Evolutionary conservation across 2,888 invertebrate genomes (phyloP).

Genomic region (Cryptocephalus primarius): DNA sequence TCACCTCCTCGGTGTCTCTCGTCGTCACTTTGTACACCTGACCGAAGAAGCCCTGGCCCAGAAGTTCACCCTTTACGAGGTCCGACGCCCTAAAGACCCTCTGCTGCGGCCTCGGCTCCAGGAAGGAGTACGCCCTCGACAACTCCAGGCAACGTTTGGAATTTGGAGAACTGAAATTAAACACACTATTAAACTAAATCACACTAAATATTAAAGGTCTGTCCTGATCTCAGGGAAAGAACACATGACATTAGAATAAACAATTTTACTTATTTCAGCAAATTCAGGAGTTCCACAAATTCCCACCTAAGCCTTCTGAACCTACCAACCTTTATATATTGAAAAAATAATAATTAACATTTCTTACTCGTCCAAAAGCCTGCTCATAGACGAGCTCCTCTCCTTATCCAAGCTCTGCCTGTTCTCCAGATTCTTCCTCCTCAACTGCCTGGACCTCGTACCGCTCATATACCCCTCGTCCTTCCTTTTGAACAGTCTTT

Average conservation of each 20-base stretch:
- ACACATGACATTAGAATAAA: no score
- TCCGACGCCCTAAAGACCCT: constrained; percentile 87
- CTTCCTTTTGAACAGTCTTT: constrained; percentile 43
- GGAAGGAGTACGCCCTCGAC: constrained; percentile 79
- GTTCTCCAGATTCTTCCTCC: constrained; percentile 39
- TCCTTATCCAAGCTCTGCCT: constrained; percentile 52
- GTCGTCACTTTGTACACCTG: constrained; percentile 88
- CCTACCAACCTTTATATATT: no score
- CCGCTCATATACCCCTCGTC: constrained; percentile 52
- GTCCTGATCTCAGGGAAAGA: no score
- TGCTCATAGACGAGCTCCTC: constrained; percentile 76
- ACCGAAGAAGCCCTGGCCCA: constrained; percentile 92
- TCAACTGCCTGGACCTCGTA: constrained; percentile 50
- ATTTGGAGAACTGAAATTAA: constrained; percentile 30
- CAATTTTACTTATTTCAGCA: no score
- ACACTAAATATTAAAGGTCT: no score
- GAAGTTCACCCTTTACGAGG: constrained; percentile 74
- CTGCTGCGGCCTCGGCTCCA: constrained; percentile 52
- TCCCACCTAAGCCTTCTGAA: no score
- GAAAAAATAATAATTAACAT: not conserved
- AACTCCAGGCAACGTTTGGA: constrained; percentile 47
- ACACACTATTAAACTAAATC: no score
- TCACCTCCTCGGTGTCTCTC: constrained; percentile 79
- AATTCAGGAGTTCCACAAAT: no score
- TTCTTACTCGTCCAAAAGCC: constrained; percentile 62